Evolutionary conservation across 2,888 invertebrate genomes (phyloP), one percentile per base, ranked within the genome.

Genomic region (Rotaria sp.): DNA sequence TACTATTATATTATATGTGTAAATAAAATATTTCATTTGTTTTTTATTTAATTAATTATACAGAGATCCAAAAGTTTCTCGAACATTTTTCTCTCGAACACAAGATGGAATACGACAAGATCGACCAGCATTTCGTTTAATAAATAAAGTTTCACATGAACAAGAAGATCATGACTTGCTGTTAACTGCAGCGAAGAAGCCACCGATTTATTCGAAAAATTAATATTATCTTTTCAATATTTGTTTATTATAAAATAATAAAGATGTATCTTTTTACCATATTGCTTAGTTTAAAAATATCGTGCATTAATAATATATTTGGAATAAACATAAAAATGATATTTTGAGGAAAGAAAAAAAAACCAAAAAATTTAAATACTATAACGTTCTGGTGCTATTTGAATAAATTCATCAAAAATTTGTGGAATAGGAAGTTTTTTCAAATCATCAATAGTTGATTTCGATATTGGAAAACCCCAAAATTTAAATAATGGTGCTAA

Each of bases 391-490:
- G 75, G 75, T 41, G 75, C 75, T 2, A 75, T 41, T 41, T 75
- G 24, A 41, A 75, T 75, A 26, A 75, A 75, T 11, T 75, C 38
- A 30, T 75, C 75, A 45, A 11, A 24, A 11, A 75, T 75, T 38
- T 75, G 8, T 2, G 41, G 75, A 75, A 75, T n/a, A 13, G 41
- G 41, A 1, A 41, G 38, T 10, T 10, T 26, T 1, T 26, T 75
- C 21, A 75, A 45, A 0, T 38, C 24, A 26, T 75, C 45, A 26
- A 41, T 21, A 3, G 75, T 75, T 24, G 75, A 75, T 41, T 26
- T 5, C 0, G 41, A 41, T 26, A 88, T 48, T 15, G 88, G 88
- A 48, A 89, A 86, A 10, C 88, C 88, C 88, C 89, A 89, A 59
- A 88, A 88, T 48, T 87, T 84, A 52, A 87, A 88, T 50, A 88